These are phyloP conservation scores for Albula glossodonta DNA, from an alignment of 2,113 vertebrate species.

Conservation along the genomic window DNA sequence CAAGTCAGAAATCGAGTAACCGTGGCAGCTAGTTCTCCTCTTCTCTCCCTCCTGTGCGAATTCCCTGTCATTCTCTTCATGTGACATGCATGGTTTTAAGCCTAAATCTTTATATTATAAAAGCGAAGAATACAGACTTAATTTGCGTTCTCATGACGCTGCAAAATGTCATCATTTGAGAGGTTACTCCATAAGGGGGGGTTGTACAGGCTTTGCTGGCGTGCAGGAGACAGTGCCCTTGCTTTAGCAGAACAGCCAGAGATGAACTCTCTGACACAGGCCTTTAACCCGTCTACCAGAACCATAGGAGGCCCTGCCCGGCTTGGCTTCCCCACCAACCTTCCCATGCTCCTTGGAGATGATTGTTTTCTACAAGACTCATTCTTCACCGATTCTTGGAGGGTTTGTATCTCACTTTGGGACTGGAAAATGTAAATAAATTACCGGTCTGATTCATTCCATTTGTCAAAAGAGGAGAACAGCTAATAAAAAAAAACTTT, in stretches of 20 bases:
- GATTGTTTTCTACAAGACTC: slow-evolving; percentile 65
- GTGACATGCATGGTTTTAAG: slow-evolving; percentile 57
- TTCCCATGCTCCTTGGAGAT: slow-evolving; percentile 54
- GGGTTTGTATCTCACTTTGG: slow-evolving; percentile 64
- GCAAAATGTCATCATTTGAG: slow-evolving; percentile 44
- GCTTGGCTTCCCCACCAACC: slow-evolving; percentile 54
- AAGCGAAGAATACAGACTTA: slow-evolving; percentile 25
- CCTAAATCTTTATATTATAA: slow-evolving; percentile 38
- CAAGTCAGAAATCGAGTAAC: slow-evolving; percentile 51
- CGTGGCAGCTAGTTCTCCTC: slow-evolving; percentile 69
- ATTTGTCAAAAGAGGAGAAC: slow-evolving; percentile 83
- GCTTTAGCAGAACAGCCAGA: slow-evolving; percentile 45
- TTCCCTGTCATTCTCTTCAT: slow-evolving; percentile 43
- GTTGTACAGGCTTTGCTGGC: slow-evolving; percentile 43
- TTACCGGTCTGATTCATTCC: slow-evolving; percentile 78
- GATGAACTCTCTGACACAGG: slow-evolving; percentile 45
- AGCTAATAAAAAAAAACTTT: slow-evolving; percentile 77
- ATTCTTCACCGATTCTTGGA: slow-evolving; percentile 57
- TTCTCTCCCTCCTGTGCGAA: slow-evolving; percentile 59
- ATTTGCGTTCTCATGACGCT: slow-evolving; percentile 45
- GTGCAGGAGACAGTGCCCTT: slow-evolving; percentile 48
- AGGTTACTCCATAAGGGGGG: slow-evolving; percentile 42
- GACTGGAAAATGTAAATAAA: slow-evolving; percentile 75
- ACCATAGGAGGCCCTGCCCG: slow-evolving; percentile 41
- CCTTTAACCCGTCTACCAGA: slow-evolving; percentile 50